Base-by-base conservation (phyloP, 2,113 vertebrate species). In the Dunckerocampus dactyliophorus region DNA sequence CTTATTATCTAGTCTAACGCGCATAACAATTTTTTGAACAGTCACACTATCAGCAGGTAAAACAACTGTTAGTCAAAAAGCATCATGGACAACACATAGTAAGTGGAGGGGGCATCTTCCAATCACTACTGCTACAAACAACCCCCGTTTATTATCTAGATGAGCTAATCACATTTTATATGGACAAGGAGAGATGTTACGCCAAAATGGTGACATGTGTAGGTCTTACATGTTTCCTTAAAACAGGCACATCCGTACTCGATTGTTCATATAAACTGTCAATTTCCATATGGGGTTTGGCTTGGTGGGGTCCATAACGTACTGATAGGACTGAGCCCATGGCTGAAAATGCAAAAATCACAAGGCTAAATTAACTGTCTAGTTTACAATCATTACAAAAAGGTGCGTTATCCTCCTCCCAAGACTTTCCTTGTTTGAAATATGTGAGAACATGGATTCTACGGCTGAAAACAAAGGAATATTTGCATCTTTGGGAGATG, bases 41-140 rank as follows among this genome's bases (percentile, higher is more conserved):
- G 75, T 71, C 83, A 88, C 74, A 74, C 72, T 76, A 89, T 84
- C 87, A 90, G 87, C 86, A 89, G 77, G 77, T 82, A 72, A 59
- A 87, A 73, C 62, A 87, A 73, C 62, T 58, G 64, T 74, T 72
- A 69, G 31, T 59, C 20, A 46, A 58, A 58, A 67, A 72, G 66
- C 51, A 61, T 72, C 48, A 72, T 28, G 57, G 68, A 66, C 60
- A 68, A 47, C 67, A 47, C 56, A 47, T 62, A 61, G 58, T 70
- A 56, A 58, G 63, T 13, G 62, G 65, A 52, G 28, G 6, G 56
- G 65, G 53, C 39, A 55, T 34, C 54, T n/a, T 64, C 64, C n/a
- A 42, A 28, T 67, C 51, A 42, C 42, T 31, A 65, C 17, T 47
- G 49, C 45, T 19, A 61, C 16, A 37, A 65, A 49, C 10, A 39